Evolutionary conservation across 2,888 invertebrate species (phyloP).

Genomic region (Netelia virgata): DNA sequence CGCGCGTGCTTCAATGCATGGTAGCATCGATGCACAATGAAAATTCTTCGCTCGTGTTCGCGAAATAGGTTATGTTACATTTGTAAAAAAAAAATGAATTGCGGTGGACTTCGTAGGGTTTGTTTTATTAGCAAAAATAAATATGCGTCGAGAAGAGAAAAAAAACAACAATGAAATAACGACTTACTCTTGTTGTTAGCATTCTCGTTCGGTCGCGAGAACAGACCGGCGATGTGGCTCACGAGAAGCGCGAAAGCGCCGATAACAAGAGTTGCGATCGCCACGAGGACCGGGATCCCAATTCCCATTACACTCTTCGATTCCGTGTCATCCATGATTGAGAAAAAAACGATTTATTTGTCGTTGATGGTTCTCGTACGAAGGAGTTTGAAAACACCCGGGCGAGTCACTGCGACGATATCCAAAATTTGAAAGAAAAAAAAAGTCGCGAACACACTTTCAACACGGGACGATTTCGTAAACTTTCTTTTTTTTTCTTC

Average conservation of each 20-base stretch:
- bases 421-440: neutral
- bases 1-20: neutral
- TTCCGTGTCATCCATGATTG: constrained; percentile 66
- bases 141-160: neutral
- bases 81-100: neutral
- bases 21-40: neutral
- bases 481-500: neutral
- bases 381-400: neutral
- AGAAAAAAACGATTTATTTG: neutral
- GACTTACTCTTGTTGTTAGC: constrained; percentile 73
- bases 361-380: constrained; percentile 5
- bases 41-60: neutral
- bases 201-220: constrained; percentile 61
- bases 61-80: neutral
- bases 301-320: constrained; percentile 55
- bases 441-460: neutral
- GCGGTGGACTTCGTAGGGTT: neutral
- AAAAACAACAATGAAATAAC: constrained; percentile 15
- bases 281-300: constrained; percentile 65
- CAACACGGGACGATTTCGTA: neutral
- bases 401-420: neutral
- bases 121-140: neutral
- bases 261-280: constrained; percentile 67
- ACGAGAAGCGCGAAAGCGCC: constrained; percentile 72
- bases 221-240: constrained; percentile 72